Evolutionary conservation across 2,888 invertebrate species (phyloP), one percentile per base, ranked within the genome.

Genomic region (Eupithecia centaureata): DNA sequence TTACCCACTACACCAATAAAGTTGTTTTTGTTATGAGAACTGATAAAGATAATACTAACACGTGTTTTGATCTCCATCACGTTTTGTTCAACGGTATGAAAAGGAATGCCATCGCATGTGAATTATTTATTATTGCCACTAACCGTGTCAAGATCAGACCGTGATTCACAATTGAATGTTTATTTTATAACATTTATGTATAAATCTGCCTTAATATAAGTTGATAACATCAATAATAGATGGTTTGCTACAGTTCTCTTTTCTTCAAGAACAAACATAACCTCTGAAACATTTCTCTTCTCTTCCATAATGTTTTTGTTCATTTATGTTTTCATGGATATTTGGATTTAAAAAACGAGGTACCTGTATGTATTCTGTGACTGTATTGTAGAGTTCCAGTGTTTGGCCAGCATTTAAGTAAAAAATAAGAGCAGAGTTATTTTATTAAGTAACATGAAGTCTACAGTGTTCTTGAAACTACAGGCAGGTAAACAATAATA

Each of bases 111-210:
- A 10, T 47, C 10, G 15, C 60, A 59, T 68, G 72, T 68, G 70
- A 61, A 61, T 71, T 60, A 64, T 54, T 59, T 42, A 65, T 63
- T 52, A 65, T 70, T 68, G 42, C 58, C 65, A 68, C 54, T 70
- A 79, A 74, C 66, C 70, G 56, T 80, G 81, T 80, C 82, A 82
- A 77, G 80, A 78, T 72, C 78, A 77, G 73, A 51, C 73, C 66
- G 73, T 79, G 80, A 79, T 63, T 79, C 75, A 79, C 68, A 13
- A 15, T 32, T 28, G 12, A 30, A n/a, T 57, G 12, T 12, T n/a
- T 15, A 28, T 30, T 47, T 12, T 18, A 47, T 18, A 47, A 47
- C 47, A 47, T 47, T 47, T 22, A 0, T 47, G 22, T 47, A 4
- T 18, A 47, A 18, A 22, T 47, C 22, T 22, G 47, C 10, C 18